phyloP scores from a whole-genome alignment of 92 coral and sea anemone species.

The Epizoanthus ramosus region DNA sequence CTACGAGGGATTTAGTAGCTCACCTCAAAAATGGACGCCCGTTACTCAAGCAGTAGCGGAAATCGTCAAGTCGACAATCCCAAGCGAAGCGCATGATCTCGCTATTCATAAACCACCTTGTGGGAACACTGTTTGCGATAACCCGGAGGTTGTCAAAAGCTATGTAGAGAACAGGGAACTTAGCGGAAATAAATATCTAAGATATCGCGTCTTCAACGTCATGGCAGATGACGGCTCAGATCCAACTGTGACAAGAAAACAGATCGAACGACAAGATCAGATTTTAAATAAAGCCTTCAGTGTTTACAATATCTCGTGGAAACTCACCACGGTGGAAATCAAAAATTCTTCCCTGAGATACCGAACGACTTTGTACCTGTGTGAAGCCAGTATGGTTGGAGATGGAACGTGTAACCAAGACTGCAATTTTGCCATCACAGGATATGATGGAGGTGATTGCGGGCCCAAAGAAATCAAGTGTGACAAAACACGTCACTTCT shows the following conservation, averaged over 20 bases:
- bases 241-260: conserved; percentile 76
- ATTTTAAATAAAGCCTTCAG: conserved; percentile 66
- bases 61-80: conserved; percentile 78
- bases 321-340: conserved; percentile 56
- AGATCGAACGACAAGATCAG: conserved; percentile 66
- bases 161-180: conserved; percentile 75
- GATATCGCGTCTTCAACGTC: conserved; percentile 83
- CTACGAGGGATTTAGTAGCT: conserved; percentile 71
- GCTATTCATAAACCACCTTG: conserved; percentile 92
- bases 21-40: conserved; percentile 67
- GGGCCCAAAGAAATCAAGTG: conserved; percentile 69
- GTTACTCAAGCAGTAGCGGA: conserved; percentile 68
- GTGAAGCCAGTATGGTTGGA: conserved; percentile 79
- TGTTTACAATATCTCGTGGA: conserved; percentile 78
- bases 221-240: conserved; percentile 83
- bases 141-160: conserved; percentile 92
- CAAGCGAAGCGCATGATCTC: conserved; percentile 89
- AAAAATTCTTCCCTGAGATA: conserved; percentile 79
- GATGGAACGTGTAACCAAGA: conserved; percentile 65
- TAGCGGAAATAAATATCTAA: conserved; percentile 66
- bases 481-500: conserved; percentile 74
- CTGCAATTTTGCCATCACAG: conserved; percentile 75
- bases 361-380: conserved; percentile 72
- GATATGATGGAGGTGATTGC: conserved; percentile 94
- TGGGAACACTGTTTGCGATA: conserved; percentile 93